These are phyloP conservation scores for Channallabes apus DNA, from an alignment of 2,797 vertebrate genomes.

Conservation along the genomic window DNA sequence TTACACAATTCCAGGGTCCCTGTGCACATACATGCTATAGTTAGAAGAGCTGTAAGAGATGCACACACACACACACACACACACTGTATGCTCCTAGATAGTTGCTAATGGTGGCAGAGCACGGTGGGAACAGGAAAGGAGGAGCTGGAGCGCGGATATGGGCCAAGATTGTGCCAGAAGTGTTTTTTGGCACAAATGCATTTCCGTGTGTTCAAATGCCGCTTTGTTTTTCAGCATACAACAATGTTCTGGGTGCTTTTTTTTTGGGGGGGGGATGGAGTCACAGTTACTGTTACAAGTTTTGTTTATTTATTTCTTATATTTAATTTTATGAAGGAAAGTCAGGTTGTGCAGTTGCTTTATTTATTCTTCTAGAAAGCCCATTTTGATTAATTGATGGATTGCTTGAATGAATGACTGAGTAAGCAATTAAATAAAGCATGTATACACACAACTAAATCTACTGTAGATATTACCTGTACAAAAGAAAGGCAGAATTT, in stretches of 20 bases:
- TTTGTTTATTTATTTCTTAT: neutral
- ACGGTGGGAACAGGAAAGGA: conserved; percentile 28
- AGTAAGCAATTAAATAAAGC: neutral
- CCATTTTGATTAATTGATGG: neutral
- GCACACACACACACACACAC: conserved; percentile 1
- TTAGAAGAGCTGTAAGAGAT: conserved; percentile 1
- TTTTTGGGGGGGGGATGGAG: neutral
- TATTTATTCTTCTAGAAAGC: neutral
- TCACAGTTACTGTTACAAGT: neutral
- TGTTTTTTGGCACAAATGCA: neutral
- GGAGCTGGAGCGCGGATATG: conserved; percentile 10
- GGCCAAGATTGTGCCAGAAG: neutral
- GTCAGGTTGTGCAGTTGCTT: neutral
- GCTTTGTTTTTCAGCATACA: neutral
- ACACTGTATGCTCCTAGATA: neutral
- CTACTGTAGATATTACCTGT: neutral
- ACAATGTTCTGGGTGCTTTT: neutral
- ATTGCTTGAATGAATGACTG: neutral
- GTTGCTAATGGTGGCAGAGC: neutral
- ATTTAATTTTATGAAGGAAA: neutral
- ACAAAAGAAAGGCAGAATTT: neutral
- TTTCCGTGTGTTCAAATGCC: neutral
- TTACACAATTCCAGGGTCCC: conserved; percentile 4
- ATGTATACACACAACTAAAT: neutral
- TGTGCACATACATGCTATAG: conserved; percentile 10